Evolutionary conservation across 2,797 vertebrate species (phyloP).

Genomic region (Telmatherina bonti): DNA sequence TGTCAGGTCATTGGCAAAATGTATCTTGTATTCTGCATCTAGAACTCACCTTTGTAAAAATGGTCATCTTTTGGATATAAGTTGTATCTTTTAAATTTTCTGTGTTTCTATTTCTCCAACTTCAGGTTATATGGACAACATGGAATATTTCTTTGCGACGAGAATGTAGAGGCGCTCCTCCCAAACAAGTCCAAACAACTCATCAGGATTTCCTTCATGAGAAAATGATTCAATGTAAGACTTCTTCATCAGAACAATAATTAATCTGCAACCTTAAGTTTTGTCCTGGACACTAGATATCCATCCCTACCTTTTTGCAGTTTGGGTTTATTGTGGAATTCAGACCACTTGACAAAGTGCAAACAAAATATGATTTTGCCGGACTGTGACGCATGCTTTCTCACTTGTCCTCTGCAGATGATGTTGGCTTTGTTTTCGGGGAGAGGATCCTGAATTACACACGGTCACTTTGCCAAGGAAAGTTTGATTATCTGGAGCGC

Average conservation of each 20-base stretch:
- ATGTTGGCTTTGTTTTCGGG: slow-evolving; percentile 78
- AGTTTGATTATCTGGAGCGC: slow-evolving; percentile 82
- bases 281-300: background rate
- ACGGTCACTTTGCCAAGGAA: slow-evolving; percentile 79
- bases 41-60: background rate
- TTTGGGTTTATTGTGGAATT: background rate
- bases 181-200: slow-evolving; percentile 50
- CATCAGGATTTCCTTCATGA: slow-evolving; percentile 54
- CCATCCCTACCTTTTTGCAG: background rate
- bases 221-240: slow-evolving; percentile 54
- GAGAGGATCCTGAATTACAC: slow-evolving; percentile 76
- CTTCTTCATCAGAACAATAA: slow-evolving; percentile 2
- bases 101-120: background rate
- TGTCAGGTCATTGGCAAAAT: background rate
- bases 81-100: background rate
- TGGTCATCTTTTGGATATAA: background rate
- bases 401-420: slow-evolving; percentile 60
- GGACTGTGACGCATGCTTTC: slow-evolving; percentile 1
- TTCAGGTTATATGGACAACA: slow-evolving; percentile 64
- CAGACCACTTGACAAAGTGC: background rate
- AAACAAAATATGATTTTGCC: slow-evolving; percentile 2
- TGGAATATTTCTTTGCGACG: slow-evolving; percentile 67
- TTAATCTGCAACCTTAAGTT: background rate
- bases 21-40: background rate
- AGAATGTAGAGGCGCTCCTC: slow-evolving; percentile 36